phyloP scores from a whole-genome alignment of 2,888 invertebrate species.

The Leucophenga maculata region DNA sequence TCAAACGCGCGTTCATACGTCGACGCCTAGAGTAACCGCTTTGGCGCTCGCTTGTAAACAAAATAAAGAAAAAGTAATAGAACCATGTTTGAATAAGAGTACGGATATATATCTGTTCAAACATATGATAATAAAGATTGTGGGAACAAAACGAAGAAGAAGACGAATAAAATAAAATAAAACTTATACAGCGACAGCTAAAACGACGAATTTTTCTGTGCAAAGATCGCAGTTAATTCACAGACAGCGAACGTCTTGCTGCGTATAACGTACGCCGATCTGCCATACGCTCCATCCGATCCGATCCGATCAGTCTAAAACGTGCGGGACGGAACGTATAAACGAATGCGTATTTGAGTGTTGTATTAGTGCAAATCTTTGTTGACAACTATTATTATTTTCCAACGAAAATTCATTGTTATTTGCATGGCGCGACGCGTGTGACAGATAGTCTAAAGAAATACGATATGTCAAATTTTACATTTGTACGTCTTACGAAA shows the following conservation, averaged over 20 bases:
- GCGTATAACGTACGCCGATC: neutral
- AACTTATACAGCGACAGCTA: conserved; percentile 20
- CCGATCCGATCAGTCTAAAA: too few relatives aligned
- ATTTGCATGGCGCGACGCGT: too few relatives aligned
- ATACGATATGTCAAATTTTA: conserved; percentile 56
- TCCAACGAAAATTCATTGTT: too few relatives aligned
- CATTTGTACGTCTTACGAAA: conserved; percentile 48
- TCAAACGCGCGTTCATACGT: too few relatives aligned
- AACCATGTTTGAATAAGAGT: conserved; percentile 4
- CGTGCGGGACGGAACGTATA: too few relatives aligned
- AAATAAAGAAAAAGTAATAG: conserved; percentile 31
- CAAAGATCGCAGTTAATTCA: conserved; percentile 20
- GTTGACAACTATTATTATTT: too few relatives aligned
- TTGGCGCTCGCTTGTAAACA: conserved; percentile 53
- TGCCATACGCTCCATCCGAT: too few relatives aligned
- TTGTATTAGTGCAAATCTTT: too few relatives aligned
- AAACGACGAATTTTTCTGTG: neutral
- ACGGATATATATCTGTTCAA: conserved; percentile 29
- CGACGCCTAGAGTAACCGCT: neutral
- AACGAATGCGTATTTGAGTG: too few relatives aligned
- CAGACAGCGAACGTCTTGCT: neutral
- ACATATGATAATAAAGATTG: conserved; percentile 37
- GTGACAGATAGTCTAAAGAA: neutral
- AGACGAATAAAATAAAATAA: conserved; percentile 28
- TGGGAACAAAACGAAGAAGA: conserved; percentile 20